These are phyloP conservation scores for Pipistrellus pygmaeus DNA, from an alignment of 2,797 vertebrate genomes.

Conservation along the genomic window DNA sequence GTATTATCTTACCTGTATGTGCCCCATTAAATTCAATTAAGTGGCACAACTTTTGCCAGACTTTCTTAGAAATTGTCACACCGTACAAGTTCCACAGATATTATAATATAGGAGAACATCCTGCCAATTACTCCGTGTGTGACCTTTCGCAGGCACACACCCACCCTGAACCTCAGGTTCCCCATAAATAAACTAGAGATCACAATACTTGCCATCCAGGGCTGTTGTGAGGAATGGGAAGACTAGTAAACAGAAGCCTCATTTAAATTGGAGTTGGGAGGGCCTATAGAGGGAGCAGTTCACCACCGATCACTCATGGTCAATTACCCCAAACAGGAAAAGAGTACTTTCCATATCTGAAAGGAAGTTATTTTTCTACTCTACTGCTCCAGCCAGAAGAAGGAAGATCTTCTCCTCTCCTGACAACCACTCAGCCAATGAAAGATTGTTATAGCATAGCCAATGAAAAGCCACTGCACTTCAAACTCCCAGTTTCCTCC, in stretches of 20 bases:
- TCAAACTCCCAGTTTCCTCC: not conserved
- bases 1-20: not conserved
- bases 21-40: conserved; percentile 16
- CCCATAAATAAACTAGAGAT: not conserved
- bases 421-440: not conserved
- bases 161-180: not conserved
- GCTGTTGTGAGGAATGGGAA: not conserved
- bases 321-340: not conserved
- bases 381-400: not conserved
- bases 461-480: not conserved
- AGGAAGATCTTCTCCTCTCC: not conserved
- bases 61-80: not conserved
- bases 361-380: not conserved
- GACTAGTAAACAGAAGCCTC: not conserved
- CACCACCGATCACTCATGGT: not conserved
- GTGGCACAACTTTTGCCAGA: not conserved
- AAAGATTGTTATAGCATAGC: not conserved
- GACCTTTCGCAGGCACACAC: not conserved
- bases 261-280: not conserved
- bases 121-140: not conserved
- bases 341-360: not conserved
- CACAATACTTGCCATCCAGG: not conserved
- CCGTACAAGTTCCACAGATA: not conserved
- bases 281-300: not conserved
- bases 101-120: not conserved